These are phyloP conservation scores for Atethmia centrago DNA, from an alignment of 2,888 invertebrate species.

Conservation along the genomic window DNA sequence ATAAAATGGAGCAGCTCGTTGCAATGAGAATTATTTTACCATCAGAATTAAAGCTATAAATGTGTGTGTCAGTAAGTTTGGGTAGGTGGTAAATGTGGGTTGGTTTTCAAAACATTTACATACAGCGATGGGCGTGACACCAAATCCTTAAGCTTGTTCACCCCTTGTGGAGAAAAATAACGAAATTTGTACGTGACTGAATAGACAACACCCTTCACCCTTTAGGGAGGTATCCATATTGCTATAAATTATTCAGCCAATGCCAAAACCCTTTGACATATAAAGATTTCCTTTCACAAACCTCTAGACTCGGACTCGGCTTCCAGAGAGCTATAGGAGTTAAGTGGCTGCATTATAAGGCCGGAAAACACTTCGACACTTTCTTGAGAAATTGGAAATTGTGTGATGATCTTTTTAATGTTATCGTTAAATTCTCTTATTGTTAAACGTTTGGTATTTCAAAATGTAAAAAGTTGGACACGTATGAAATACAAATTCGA, in stretches of 20 bases:
- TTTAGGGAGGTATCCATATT: conserved; percentile 22
- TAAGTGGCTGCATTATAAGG: conserved; percentile 53
- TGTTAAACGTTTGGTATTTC: background rate
- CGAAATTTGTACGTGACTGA: conserved; percentile 29
- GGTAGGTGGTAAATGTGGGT: background rate
- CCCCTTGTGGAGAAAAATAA: background rate
- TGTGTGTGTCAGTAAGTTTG: background rate
- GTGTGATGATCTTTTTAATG: conserved; percentile 41
- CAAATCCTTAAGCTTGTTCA: background rate
- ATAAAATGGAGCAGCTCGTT: background rate
- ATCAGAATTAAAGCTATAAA: background rate
- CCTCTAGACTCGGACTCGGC: conserved; percentile 53
- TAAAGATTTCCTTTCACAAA: conserved; percentile 52
- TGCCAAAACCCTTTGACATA: conserved; percentile 57
- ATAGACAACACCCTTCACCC: conserved; percentile 12
- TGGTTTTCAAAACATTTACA: background rate
- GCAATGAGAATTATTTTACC: background rate
- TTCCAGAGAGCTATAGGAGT: conserved; percentile 44
- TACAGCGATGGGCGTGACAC: background rate
- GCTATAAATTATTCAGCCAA: conserved; percentile 46
- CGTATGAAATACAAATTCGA: too few relatives aligned
- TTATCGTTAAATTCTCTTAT: background rate
- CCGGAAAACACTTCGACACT: conserved; percentile 41
- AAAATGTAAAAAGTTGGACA: too few relatives aligned
- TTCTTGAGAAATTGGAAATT: conserved; percentile 33